Base-by-base conservation (phyloP, 2,113 vertebrate species). In the Chloropsis cyanopogon region DNA sequence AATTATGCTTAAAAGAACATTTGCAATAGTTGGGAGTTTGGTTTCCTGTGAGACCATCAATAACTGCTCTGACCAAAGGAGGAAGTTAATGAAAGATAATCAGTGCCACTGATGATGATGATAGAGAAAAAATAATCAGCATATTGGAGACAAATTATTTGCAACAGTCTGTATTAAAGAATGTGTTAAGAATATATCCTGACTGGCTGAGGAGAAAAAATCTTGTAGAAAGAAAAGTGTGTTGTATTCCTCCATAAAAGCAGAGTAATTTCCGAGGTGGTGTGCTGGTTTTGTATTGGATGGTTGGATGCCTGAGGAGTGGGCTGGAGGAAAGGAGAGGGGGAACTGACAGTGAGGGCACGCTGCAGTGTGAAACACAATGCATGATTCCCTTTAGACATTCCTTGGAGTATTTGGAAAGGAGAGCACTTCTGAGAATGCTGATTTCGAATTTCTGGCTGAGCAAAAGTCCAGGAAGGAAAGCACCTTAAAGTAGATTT, bases 401-500 rank as follows among this genome's bases (percentile, higher is more conserved):
- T 37, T 28, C 65, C 50, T 24, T 25, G 47, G 31, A 39, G 33
- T 23, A 14, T 47, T 63, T 77, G 39, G 37, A 78, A 84, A 57
- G 57, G 25, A 69, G 25, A 35, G 7, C 22, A 41, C n/a, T 72
- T 25, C 25, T 54, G 26, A 59, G 28, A 77, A 39, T 20, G 39
- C 53, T 49, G 22, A 35, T 35, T 11, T 29, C 9, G 35, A 8
- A 49, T 66, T 64, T n/a, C 11, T 60, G 46, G 33, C 46, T 26
- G 29, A 69, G 57, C 33, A 57, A 16, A 31, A 72, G 50, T 1
- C 23, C 2, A 9, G 57, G 57, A 72, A 77, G 69, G 35, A 49
- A 49, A 70, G 16, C 25, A 28, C 8, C 17, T 75, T 3, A 3
- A 35, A 29, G 0, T 19, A 0, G 8, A 22, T 42, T 75, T 14